Evolutionary conservation across 1,140 invertebrate genomes (phyloP), one percentile per base, ranked within the genome.

Genomic region (Bombus soroeensis): DNA sequence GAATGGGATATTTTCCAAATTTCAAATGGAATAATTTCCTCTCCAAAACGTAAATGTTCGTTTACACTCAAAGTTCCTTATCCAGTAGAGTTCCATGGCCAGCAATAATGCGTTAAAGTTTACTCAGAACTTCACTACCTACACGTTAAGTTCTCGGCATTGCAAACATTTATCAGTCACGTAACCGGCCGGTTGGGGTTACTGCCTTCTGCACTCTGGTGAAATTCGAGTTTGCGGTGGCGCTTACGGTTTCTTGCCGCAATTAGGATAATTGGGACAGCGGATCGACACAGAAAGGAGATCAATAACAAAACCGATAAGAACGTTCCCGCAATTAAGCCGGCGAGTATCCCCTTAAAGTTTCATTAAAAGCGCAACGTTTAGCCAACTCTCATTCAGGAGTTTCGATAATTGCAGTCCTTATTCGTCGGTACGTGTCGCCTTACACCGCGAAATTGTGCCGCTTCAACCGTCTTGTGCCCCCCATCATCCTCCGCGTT

Each of bases 251-350:
- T 53, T 32, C 37, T 70, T 37, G 28, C 13, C 28, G 22, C 34
- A 79, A 85, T 85, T 72, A 43, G 53, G 53, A 85, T 85, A 80
- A 85, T 80, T 59, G 75, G 85, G 76, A 83, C 74, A 62, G 68
- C 47, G 73, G 53, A 82, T 76, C 43, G 78, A 73, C n/a, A 34
- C 28, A 34, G 37, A 22, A n/a, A 18, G 43, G 15, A 43, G 59
- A 84, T 85, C 76, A 72, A 72, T 85, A 62, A 76, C 22, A 41
- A 59, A 85, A 18, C 32, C 76, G 66, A 70, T 71, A 62, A 59
- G 53, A 37, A 57, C 47, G 68, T 15, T 74, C 34, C 68, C 41
- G 39, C 70, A 74, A 72, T 75, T 73, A 86, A 83, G 39, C 13
- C 53, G 25, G 43, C n/a, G 43, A 88, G 74, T 78, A 39, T 85